Percentiles rank a stretch among this genome's conserved stretches.
These are phyloP conservation scores for Eclectus roratus DNA, from an alignment of 2,113 vertebrate species.

Conservation along the genomic window DNA sequence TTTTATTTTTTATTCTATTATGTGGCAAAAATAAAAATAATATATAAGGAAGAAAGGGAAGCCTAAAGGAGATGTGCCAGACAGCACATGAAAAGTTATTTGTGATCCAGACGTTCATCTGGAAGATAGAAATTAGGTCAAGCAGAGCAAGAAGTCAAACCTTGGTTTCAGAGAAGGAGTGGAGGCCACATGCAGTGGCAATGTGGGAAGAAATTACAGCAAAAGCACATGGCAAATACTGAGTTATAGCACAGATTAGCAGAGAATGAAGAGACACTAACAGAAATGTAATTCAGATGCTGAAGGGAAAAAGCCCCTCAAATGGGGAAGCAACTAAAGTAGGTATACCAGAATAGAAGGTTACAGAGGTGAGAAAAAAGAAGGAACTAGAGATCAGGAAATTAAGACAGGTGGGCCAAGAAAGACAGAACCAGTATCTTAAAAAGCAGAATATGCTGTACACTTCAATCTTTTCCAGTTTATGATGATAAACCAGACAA, in stretches of 20 bases:
- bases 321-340: neutral
- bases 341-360: neutral
- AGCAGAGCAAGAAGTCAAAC: neutral
- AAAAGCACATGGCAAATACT: rapidly evolving
- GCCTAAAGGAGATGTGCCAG: neutral
- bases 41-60: neutral
- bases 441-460: neutral
- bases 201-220: neutral
- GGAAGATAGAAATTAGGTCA: neutral
- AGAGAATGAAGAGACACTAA: neutral
- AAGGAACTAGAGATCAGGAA: neutral
- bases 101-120: neutral
- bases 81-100: neutral
- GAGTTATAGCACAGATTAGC: neutral
- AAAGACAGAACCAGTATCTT: neutral
- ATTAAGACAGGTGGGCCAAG: neutral
- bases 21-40: neutral
- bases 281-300: neutral
- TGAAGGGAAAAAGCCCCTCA: neutral
- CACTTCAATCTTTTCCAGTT: neutral
- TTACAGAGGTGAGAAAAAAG: neutral
- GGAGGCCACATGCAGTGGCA: neutral
- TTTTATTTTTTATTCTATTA: neutral
- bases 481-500: neutral
- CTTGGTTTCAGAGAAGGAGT: neutral